These are phyloP conservation scores for Hydroisotoma schaefferi DNA, from an alignment of 2,888 invertebrate genomes.

Conservation along the genomic window DNA sequence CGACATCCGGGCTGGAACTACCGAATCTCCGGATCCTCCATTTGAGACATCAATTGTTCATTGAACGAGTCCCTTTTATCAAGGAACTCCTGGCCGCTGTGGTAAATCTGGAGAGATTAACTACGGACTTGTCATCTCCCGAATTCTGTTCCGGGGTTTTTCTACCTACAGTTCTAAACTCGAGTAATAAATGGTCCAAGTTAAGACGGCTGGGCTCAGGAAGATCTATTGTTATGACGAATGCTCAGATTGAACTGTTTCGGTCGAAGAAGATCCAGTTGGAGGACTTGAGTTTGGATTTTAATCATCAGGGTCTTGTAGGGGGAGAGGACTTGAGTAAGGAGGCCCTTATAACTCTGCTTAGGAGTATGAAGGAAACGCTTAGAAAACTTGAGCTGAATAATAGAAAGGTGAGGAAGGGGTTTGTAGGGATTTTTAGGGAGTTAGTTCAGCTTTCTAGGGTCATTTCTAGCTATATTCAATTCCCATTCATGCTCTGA, in stretches of 20 bases:
- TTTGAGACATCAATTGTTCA: conserved; percentile 23
- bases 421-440: no score
- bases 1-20: conserved; percentile 18
- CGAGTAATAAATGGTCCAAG: conserved; percentile 22
- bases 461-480: no score
- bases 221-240: conserved; percentile 18
- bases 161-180: conserved; percentile 20
- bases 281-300: conserved; percentile 19
- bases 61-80: conserved; percentile 20
- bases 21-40: conserved; percentile 20
- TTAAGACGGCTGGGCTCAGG: conserved; percentile 16
- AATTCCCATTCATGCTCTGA: no score
- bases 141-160: conserved; percentile 24
- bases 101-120: conserved; percentile 15
- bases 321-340: conserved; percentile 14
- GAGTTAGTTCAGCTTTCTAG: no score
- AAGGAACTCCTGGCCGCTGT: conserved; percentile 23
- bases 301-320: conserved; percentile 17
- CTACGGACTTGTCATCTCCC: conserved; percentile 27
- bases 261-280: conserved; percentile 16
- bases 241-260: conserved; percentile 20
- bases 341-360: conserved; percentile 9
- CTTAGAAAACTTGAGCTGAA: conserved; percentile 20
- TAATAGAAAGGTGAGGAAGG: conserved; percentile 20
- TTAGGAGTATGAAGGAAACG: conserved; percentile 9